Evolutionary conservation across 2,888 invertebrate genomes (phyloP).

Genomic region (Galeopsomyia nigrocyanea): DNA sequence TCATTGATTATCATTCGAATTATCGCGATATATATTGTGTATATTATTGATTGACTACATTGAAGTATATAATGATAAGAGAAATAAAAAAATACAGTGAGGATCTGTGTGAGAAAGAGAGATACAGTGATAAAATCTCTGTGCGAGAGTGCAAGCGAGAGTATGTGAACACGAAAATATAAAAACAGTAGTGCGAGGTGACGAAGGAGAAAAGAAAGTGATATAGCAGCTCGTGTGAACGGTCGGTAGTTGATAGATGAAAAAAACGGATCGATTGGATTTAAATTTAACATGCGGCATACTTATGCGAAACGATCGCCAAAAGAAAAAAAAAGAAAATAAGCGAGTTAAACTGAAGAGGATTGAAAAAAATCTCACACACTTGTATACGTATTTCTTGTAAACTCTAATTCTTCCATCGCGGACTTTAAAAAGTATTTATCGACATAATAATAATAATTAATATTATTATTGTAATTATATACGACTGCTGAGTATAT

Average conservation of each 20-base stretch:
- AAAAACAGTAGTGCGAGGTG: background rate
- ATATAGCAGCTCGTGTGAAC: slow-evolving; percentile 17
- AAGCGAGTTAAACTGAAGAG: slow-evolving; percentile 48
- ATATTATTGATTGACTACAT: slow-evolving; percentile 57
- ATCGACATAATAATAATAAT: slow-evolving; percentile 68
- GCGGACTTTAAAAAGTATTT: slow-evolving; percentile 69
- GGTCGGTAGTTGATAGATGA: slow-evolving; percentile 12
- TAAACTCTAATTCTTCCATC: slow-evolving; percentile 76
- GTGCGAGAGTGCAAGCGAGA: slow-evolving; percentile 41
- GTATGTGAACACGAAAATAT: background rate
- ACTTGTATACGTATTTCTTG: slow-evolving; percentile 83
- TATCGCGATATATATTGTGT: slow-evolving; percentile 65
- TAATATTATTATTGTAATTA: slow-evolving; percentile 69
- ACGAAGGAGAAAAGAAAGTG: slow-evolving; percentile 23
- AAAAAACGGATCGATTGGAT: slow-evolving; percentile 41
- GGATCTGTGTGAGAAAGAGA: slow-evolving; percentile 40
- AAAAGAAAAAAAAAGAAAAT: slow-evolving; percentile 44
- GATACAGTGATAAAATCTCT: slow-evolving; percentile 51
- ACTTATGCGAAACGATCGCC: slow-evolving; percentile 43
- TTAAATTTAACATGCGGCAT: too few species aligned
- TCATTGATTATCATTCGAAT: slow-evolving; percentile 66
- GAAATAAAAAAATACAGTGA: slow-evolving; percentile 20
- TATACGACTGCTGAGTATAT: slow-evolving; percentile 67
- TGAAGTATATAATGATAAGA: slow-evolving; percentile 51
- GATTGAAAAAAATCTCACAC: slow-evolving; percentile 63